phyloP scores from a whole-genome alignment of 2,797 vertebrate species.

The Sylvilagus floridanus region DNA sequence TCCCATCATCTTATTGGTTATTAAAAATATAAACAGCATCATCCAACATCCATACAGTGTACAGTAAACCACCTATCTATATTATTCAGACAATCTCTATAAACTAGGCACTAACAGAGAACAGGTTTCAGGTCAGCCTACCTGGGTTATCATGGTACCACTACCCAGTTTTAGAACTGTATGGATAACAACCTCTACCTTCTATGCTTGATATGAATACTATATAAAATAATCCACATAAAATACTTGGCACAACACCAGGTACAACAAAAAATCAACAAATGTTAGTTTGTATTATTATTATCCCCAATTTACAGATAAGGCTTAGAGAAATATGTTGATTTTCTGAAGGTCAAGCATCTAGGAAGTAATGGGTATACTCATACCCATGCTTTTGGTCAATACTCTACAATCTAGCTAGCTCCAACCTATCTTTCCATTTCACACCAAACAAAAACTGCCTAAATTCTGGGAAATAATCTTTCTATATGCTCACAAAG shows the following conservation, averaged over 20 bases:
- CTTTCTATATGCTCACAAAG: neutral
- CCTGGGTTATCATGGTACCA: neutral
- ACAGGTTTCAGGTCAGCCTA: neutral
- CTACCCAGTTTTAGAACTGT: neutral
- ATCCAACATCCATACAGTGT: neutral
- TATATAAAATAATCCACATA: slow-evolving; percentile 12
- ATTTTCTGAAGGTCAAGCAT: neutral
- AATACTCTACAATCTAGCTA: neutral
- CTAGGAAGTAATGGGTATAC: neutral
- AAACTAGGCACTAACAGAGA: neutral
- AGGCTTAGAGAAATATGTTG: slow-evolving; percentile 42
- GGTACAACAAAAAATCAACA: neutral
- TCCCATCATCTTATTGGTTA: neutral
- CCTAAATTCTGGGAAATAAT: neutral
- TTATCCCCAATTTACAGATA: slow-evolving; percentile 1
- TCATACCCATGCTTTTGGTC: neutral
- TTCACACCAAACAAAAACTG: neutral
- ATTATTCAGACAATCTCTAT: slow-evolving; percentile 36
- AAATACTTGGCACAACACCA: neutral
- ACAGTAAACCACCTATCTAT: neutral
- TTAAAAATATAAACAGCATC: slow-evolving; percentile 13
- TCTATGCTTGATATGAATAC: neutral
- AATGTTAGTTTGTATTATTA: neutral
- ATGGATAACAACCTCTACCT: neutral
- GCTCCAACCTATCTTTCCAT: neutral